Conservation (phyloP, 1,140 invertebrate species). For the Drosophila sproati region DNA sequence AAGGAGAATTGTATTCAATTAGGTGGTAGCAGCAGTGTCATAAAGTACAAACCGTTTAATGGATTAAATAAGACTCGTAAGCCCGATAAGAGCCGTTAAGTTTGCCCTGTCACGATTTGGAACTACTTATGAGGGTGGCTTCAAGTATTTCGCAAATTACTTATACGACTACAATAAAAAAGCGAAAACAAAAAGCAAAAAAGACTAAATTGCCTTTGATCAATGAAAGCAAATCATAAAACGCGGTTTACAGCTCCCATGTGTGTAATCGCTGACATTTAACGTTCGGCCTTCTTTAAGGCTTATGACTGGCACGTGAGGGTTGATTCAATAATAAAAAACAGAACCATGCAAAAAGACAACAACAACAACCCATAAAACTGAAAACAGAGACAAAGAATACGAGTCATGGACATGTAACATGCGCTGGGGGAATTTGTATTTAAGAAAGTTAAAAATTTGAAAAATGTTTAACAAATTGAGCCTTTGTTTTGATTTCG, state of each 20-base stretch:
- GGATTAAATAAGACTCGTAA: constrained; percentile 11
- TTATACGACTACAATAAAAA: constrained; percentile 10
- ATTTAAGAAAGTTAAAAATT: constrained; percentile 24
- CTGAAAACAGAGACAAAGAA: not conserved
- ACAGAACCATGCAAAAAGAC: not conserved
- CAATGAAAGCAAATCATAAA: constrained; percentile 71
- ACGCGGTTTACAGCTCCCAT: constrained; percentile 80
- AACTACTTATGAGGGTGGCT: constrained; percentile 43
- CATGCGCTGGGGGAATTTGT: constrained; percentile 47
- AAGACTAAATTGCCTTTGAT: constrained; percentile 49
- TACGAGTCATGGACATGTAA: not conserved
- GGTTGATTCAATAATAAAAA: constrained; percentile 6
- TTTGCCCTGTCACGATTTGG: constrained; percentile 14
- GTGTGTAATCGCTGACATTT: constrained; percentile 76
- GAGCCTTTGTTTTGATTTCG: constrained; percentile 41
- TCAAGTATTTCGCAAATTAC: constrained; percentile 20
- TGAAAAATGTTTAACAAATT: constrained; percentile 53
- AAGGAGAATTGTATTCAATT: constrained; percentile 15
- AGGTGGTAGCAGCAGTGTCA: constrained; percentile 12
- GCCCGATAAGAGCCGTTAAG: constrained; percentile 18
- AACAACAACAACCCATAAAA: not conserved
- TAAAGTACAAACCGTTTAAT: constrained; percentile 31
- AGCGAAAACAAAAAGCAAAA: not conserved
- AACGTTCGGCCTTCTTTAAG: constrained; percentile 53
- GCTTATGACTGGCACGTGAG: constrained; percentile 50